Evolutionary conservation across 2,113 vertebrate species (phyloP).

Genomic region (Ivindomyrus marchei): DNA sequence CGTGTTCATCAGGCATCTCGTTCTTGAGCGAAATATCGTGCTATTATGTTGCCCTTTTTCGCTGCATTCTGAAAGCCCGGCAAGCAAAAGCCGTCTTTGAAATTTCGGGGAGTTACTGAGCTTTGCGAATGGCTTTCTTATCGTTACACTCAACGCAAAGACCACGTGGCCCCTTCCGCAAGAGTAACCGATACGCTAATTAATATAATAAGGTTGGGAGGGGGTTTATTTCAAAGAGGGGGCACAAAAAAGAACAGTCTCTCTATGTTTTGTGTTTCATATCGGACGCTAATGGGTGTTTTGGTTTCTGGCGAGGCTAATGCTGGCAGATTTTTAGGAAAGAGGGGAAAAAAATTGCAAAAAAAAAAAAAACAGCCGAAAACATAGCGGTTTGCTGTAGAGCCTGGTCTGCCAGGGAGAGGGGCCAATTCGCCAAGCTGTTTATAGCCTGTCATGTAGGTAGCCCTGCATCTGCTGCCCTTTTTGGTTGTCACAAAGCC

Average conservation of each 20-base stretch:
- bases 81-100: background rate
- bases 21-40: background rate
- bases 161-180: background rate
- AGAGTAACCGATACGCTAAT: background rate
- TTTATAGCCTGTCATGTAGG: background rate
- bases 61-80: background rate
- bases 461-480: background rate
- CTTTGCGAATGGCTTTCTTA: background rate
- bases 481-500: background rate
- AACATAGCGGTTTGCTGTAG: background rate
- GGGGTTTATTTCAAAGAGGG: background rate
- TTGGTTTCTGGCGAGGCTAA: background rate
- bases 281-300: constrained; percentile 1
- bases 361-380: background rate
- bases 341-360: background rate
- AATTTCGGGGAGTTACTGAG: background rate
- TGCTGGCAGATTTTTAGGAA: background rate
- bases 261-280: background rate
- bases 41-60: background rate
- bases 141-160: background rate
- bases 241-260: background rate
- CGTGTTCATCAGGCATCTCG: background rate
- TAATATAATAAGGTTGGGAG: background rate
- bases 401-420: background rate
- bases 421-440: constrained; percentile 3